These are phyloP conservation scores for Mormoops blainvillei DNA, from an alignment of 2,113 vertebrate genomes.

Conservation along the genomic window DNA sequence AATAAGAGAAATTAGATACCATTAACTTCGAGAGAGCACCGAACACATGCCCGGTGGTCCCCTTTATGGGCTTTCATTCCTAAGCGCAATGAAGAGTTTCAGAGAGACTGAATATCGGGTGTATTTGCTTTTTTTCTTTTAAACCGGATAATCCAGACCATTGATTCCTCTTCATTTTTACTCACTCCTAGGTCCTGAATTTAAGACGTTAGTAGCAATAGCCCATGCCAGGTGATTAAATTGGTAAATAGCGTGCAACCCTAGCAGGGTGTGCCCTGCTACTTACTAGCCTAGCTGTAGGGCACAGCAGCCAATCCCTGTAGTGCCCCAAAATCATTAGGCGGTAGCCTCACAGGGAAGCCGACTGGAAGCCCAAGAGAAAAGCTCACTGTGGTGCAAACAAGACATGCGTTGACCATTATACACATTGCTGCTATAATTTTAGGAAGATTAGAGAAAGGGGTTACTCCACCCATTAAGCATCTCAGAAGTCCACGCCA, in stretches of 20 bases:
- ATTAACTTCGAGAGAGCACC: not conserved
- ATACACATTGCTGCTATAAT: not conserved
- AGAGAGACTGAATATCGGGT: not conserved
- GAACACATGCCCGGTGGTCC: not conserved
- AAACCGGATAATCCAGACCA: not conserved
- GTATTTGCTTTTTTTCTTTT: not conserved
- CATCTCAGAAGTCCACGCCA: not conserved
- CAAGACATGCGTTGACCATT: not conserved
- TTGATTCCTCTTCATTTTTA: not conserved
- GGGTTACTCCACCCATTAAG: not conserved
- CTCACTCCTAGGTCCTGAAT: not conserved
- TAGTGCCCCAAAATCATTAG: not conserved
- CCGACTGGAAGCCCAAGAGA: not conserved
- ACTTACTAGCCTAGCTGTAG: not conserved
- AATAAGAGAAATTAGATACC: not conserved
- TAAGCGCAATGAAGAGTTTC: not conserved
- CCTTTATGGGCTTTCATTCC: not conserved
- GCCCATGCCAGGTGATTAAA: not conserved
- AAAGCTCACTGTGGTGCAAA: not conserved
- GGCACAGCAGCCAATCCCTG: not conserved
- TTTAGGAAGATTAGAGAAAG: not conserved
- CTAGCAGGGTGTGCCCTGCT: constrained; percentile 34
- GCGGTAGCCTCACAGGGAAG: not conserved
- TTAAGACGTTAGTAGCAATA: not conserved
- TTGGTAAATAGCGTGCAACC: constrained; percentile 29